Evolutionary conservation across 1,140 invertebrate genomes (phyloP), one percentile per base, ranked within the genome.

Genomic region (Acromyrmex echinatior): DNA sequence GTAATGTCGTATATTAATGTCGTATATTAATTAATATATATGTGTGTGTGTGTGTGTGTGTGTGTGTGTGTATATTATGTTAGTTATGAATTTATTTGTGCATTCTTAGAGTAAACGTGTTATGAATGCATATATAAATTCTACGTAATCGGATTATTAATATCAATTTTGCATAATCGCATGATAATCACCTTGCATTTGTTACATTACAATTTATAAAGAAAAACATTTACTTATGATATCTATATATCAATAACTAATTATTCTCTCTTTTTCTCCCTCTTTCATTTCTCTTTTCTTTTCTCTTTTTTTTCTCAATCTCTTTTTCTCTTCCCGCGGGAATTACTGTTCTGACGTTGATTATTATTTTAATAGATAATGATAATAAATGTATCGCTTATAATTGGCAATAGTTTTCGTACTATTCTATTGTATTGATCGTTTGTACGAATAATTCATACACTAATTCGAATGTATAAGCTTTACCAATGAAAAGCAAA

Each of bases 131-230:
- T 31, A 51, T 25, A 51, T 58, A 49, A 49, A 31, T 62, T 25
- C 4, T 31, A 21, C 3, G 18, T 84, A 63, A 84, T 84, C 25
- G 25, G 7, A 51, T 84, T 35, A 62, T 84, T 74, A 74, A 51
- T 76, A 84, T 62, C 18, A 76, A 21, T 84, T 63, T 74, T 18
- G 25, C 18, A 51, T 4, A 62, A 62, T 31, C 18, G 9, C 2
- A 16, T 49, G 14, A 28, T 81, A 81, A 82, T 60, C 39, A 25
- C 28, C 9, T 51, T 62, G 39, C 25, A 76, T 14, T 31, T 14
- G 18, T 58, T 45, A 12, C 7, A 49, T 65, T 18, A 5, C n/a
- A 31, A 81, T 81, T 10, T 71, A 28, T 56, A 81, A 58, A 21
- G 3, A 45, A n/a, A 73, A 74, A 60, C 35, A 74, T 35, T 71